These are phyloP conservation scores for Sebastes flavidus DNA, from an alignment of 2,797 vertebrate genomes.

Conservation along the genomic window DNA sequence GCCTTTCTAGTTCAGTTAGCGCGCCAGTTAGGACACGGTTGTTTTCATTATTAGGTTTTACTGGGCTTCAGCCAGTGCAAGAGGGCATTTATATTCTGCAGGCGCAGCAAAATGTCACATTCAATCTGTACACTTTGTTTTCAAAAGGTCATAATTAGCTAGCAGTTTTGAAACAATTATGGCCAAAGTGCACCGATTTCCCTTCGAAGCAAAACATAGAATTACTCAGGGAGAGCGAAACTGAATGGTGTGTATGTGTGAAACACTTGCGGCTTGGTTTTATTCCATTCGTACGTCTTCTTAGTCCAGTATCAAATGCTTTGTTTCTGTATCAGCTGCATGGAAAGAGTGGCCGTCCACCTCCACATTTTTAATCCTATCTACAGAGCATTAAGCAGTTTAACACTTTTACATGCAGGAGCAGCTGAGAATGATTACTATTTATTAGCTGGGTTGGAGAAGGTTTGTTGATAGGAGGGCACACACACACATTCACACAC, in stretches of 20 bases:
- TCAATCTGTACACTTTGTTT: constrained; percentile 74
- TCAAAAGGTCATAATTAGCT: constrained; percentile 78
- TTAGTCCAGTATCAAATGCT: constrained; percentile 39
- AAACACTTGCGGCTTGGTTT: constrained; percentile 59
- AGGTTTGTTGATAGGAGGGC: constrained; percentile 15
- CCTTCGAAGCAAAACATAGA: constrained; percentile 70
- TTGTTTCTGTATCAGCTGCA: constrained; percentile 33
- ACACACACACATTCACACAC: constrained; percentile 6
- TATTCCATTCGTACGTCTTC: constrained; percentile 30
- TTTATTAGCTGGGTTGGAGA: constrained; percentile 39
- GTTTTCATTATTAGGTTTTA: constrained; percentile 69
- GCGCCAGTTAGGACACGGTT: constrained; percentile 38
- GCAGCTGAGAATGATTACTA: constrained; percentile 60
- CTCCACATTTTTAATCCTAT: neutral
- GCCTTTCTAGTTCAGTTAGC: constrained; percentile 27
- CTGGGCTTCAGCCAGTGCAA: constrained; percentile 60
- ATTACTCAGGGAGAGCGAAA: constrained; percentile 62
- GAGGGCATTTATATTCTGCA: constrained; percentile 66
- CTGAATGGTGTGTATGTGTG: constrained; percentile 56
- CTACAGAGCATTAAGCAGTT: constrained; percentile 18
- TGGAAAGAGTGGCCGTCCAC: neutral
- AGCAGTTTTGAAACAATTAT: constrained; percentile 77
- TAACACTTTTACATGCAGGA: constrained; percentile 38
- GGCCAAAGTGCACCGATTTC: constrained; percentile 77
- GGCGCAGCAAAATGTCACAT: constrained; percentile 73